Conservation (phyloP, 2,113 vertebrate genomes). For the Saimiri boliviensis region DNA sequence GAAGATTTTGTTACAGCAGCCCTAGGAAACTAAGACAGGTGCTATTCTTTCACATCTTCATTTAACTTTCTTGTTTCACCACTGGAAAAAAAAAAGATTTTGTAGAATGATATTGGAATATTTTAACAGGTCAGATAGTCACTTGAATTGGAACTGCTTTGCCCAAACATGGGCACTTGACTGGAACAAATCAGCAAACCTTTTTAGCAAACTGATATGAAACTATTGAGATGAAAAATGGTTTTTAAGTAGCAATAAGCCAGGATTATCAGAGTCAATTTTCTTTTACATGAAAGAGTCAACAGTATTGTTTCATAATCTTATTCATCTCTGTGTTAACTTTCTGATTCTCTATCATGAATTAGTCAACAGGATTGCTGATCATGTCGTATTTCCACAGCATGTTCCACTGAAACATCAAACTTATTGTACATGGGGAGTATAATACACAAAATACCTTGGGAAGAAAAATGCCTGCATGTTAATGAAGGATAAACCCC, state of each 20-base stretch:
- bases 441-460: background rate
- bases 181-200: background rate
- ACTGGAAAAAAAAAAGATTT: background rate
- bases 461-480: background rate
- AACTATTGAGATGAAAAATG: background rate
- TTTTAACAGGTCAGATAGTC: background rate
- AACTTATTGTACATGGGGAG: background rate
- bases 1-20: background rate
- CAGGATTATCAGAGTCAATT: background rate
- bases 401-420: background rate
- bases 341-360: background rate
- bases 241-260: background rate
- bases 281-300: background rate
- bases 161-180: background rate
- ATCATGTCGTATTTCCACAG: background rate
- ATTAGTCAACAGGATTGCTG: background rate
- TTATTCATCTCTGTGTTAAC: background rate
- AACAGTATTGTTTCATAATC: background rate
- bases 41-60: background rate
- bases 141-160: background rate
- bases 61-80: background rate
- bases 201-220: background rate
- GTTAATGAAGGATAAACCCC: background rate
- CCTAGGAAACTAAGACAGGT: background rate
- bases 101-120: background rate